A percentile compares a stretch with the other conserved stretches of the same genome.
These are phyloP conservation scores for Spodoptera picta DNA, from an alignment of 2,888 invertebrate genomes.

Conservation along the genomic window DNA sequence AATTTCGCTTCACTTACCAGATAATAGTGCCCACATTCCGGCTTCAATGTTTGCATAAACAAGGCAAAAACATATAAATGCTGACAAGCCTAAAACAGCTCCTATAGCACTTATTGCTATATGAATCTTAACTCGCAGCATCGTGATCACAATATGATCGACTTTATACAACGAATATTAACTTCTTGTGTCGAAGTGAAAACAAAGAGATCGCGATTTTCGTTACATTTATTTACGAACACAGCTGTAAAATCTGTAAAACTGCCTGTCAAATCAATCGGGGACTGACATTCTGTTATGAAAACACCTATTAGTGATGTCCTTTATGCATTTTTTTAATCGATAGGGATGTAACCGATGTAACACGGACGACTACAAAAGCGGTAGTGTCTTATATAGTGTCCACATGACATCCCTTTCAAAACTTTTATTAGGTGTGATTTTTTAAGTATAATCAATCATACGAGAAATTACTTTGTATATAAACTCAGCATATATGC, in stretches of 20 bases:
- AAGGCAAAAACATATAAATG: slow-evolving; percentile 84
- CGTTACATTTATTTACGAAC: slow-evolving; percentile 33
- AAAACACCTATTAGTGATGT: slow-evolving; percentile 10
- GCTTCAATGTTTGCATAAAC: slow-evolving; percentile 84
- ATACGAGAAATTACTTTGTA: no score
- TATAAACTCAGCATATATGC: no score
- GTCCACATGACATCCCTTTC: no score
- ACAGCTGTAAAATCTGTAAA: slow-evolving; percentile 37
- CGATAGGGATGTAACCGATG: no score
- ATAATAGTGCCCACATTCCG: slow-evolving; percentile 84
- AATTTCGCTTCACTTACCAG: slow-evolving; percentile 71
- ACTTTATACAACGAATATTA: slow-evolving; percentile 6
- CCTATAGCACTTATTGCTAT: slow-evolving; percentile 79
- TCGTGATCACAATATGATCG: slow-evolving; percentile 47
- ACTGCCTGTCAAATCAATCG: background rate
- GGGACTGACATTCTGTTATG: background rate
- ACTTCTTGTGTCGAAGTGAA: slow-evolving; percentile 21
- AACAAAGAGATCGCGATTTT: slow-evolving; percentile 26
- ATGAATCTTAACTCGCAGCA: slow-evolving; percentile 81
- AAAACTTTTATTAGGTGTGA: no score
- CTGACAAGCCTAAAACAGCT: slow-evolving; percentile 76
- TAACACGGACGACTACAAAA: no score
- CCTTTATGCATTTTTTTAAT: no score
- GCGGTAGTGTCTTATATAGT: no score
- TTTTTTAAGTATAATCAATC: no score